A percentile compares a stretch with the other conserved stretches of the same genome.
Conservation (phyloP, 2,888 invertebrate species). For the Lysandra bellargus region DNA sequence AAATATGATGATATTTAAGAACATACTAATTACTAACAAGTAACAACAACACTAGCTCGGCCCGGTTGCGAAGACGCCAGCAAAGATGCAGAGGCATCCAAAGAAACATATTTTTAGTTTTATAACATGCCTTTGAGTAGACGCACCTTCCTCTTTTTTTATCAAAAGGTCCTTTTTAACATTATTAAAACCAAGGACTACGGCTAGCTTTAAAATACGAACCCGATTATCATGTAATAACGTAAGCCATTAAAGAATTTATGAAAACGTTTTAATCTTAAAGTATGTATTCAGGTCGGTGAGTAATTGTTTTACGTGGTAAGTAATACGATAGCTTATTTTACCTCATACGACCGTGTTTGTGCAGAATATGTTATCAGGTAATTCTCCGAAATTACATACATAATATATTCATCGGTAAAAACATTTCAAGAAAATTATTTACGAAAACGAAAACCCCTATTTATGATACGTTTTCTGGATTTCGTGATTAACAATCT, state of each 20-base stretch:
- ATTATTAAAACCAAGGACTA: not conserved
- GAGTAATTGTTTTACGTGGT: slow-evolving; percentile 1
- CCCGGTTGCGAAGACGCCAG: not conserved
- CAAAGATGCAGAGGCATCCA: not conserved
- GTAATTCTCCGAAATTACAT: slow-evolving; percentile 9
- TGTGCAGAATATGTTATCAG: slow-evolving; percentile 13
- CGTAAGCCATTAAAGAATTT: slow-evolving; percentile 6
- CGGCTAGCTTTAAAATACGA: not conserved
- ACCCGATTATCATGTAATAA: not conserved
- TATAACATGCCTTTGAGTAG: not conserved
- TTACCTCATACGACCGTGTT: slow-evolving; percentile 9
- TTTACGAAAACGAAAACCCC: not conserved
- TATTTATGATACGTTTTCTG: not conserved
- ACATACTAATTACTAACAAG: not conserved
- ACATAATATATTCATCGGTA: not conserved
- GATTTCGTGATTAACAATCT: not conserved
- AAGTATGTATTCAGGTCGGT: slow-evolving; percentile 15
- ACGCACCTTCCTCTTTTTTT: not conserved
- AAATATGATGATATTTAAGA: not conserved
- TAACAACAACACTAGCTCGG: not conserved
- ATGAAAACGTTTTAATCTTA: slow-evolving; percentile 4
- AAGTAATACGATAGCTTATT: slow-evolving; percentile 8
- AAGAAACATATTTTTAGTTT: not conserved
- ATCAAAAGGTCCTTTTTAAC: not conserved
- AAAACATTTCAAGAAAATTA: not conserved